Conservation (phyloP, 2,888 invertebrate species). For the Thymelicus lineola region DNA sequence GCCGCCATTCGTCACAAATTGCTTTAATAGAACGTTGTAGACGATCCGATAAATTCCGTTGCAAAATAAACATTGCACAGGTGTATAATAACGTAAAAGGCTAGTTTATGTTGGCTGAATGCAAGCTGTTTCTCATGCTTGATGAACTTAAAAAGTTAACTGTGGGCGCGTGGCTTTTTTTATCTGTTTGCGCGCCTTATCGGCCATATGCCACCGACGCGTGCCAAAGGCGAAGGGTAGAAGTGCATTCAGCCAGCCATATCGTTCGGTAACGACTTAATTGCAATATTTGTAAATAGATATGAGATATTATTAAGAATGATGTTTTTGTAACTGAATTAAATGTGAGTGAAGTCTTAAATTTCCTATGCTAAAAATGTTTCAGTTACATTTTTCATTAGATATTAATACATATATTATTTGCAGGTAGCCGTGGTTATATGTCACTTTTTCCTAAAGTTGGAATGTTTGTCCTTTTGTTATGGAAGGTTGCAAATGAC, state of each 20-base stretch:
- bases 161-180: conserved; percentile 44
- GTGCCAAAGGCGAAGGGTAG: conserved; percentile 55
- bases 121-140: conserved; percentile 21
- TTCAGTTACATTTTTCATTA: too few species aligned
- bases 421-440: too few species aligned
- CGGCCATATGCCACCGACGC: conserved; percentile 78
- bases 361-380: too few species aligned
- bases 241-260: conserved; percentile 25
- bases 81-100: conserved; percentile 24
- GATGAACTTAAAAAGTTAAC: conserved; percentile 56
- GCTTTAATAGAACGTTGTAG: conserved; percentile 29
- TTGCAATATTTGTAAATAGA: conserved; percentile 50
- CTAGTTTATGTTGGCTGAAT: conserved; percentile 21
- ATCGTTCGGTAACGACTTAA: conserved; percentile 16
- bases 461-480: too few species aligned
- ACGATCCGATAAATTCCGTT: conserved; percentile 33
- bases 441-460: too few species aligned
- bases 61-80: conserved; percentile 37
- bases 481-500: too few species aligned
- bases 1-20: conserved; percentile 40
- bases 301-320: conserved; percentile 7
- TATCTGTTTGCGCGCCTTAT: conserved; percentile 51
- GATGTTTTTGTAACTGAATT: too few species aligned
- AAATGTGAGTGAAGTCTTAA: too few species aligned
- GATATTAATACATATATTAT: too few species aligned